Conservation (phyloP, 2,113 vertebrate genomes). For the Onychostoma macrolepis region DNA sequence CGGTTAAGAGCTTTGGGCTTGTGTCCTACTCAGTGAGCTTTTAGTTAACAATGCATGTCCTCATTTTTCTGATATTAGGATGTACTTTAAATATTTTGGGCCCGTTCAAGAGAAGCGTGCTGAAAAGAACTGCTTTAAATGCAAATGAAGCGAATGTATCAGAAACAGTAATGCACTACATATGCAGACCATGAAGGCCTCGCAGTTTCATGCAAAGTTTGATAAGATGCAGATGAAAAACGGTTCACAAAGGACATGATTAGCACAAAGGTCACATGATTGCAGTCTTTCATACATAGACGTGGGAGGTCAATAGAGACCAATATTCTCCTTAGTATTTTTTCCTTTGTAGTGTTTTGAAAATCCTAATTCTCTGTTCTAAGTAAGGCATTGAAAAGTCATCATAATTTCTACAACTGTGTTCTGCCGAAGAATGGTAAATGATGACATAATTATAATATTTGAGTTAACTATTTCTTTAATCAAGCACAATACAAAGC, state of each 20-base stretch:
- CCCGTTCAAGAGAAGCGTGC: background rate
- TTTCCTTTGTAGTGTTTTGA: no score
- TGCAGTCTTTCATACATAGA: background rate
- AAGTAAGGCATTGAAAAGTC: background rate
- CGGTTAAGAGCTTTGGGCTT: constrained; percentile 35
- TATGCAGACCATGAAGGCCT: background rate
- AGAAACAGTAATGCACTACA: background rate
- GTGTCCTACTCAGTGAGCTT: constrained; percentile 20
- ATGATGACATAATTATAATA: background rate
- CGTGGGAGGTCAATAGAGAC: background rate
- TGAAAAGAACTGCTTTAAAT: constrained; percentile 24
- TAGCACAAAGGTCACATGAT: background rate
- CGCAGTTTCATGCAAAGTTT: background rate
- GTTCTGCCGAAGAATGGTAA: background rate
- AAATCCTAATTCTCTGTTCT: background rate
- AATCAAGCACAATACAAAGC: background rate
- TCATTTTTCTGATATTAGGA: constrained; percentile 38
- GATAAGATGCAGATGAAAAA: background rate
- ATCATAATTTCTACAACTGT: background rate
- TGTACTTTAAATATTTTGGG: constrained; percentile 11
- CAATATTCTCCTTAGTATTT: background rate
- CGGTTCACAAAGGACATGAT: background rate
- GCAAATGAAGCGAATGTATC: background rate
- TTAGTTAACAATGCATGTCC: constrained; percentile 47
- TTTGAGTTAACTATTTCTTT: background rate